Conservation (phyloP, 2,113 vertebrate genomes). For the Labrus mixtus region DNA sequence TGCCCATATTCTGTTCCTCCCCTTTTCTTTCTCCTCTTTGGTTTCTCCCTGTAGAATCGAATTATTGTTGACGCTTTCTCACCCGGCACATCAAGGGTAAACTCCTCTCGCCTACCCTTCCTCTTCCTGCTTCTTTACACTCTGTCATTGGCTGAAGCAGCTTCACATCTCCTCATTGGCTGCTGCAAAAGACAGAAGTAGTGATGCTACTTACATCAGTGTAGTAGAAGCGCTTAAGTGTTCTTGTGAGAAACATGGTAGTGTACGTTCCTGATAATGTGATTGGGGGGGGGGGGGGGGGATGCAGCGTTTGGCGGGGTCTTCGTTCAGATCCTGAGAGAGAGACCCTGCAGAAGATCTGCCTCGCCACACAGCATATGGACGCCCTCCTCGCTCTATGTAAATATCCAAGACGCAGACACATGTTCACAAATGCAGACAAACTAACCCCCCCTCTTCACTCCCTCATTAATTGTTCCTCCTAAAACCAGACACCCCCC, state of each 20-base stretch:
- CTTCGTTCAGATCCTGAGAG: conserved; percentile 13
- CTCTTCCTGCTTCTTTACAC: conserved; percentile 69
- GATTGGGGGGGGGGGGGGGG: neutral
- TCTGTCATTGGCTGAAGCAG: conserved; percentile 61
- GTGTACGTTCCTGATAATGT: conserved; percentile 34
- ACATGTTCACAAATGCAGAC: conserved; percentile 79
- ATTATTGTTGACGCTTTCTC: conserved; percentile 44
- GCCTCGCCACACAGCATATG: conserved; percentile 73
- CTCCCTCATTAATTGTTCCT: conserved; percentile 76
- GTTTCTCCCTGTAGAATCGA: neutral
- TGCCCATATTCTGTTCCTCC: neutral
- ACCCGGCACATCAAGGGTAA: conserved; percentile 74
- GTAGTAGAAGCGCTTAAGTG: conserved; percentile 47
- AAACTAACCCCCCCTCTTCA: conserved; percentile 61
- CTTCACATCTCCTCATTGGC: conserved; percentile 55
- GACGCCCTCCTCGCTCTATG: conserved; percentile 72
- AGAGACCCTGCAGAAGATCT: conserved; percentile 35
- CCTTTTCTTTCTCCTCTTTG: conserved; percentile 7
- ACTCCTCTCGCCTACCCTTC: conserved; percentile 60
- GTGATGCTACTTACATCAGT: conserved; percentile 52
- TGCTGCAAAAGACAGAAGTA: conserved; percentile 32
- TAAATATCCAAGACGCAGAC: conserved; percentile 78
- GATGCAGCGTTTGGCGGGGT: conserved; percentile 1
- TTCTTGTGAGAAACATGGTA: conserved; percentile 55
- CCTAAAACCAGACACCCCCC: conserved; percentile 74